phyloP scores from a whole-genome alignment of 2,888 invertebrate species.

The Catonia carolina region DNA sequence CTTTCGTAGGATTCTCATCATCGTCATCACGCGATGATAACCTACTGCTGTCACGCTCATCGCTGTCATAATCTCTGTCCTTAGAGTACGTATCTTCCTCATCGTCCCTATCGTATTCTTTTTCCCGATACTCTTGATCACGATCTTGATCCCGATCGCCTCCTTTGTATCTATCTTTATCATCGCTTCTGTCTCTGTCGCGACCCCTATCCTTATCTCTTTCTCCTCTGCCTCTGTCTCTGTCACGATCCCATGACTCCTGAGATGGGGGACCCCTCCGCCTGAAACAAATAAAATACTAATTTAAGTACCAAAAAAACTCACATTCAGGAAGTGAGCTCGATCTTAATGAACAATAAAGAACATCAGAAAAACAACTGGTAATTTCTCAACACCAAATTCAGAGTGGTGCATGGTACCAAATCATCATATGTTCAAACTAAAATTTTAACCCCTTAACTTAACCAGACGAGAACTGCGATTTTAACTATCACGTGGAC shows the following conservation, averaged over 20 bases:
- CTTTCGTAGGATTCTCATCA: conserved; percentile 8
- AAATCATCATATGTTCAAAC: too few species aligned
- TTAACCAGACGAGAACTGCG: too few species aligned
- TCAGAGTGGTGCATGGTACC: too few species aligned
- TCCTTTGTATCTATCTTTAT: background rate
- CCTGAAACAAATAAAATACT: background rate
- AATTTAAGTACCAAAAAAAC: too few species aligned
- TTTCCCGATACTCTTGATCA: too few species aligned
- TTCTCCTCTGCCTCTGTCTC: conserved; percentile 35
- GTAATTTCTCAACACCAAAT: too few species aligned
- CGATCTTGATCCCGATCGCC: too few species aligned
- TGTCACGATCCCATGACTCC: conserved; percentile 13
- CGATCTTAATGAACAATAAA: background rate
- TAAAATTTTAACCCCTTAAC: too few species aligned
- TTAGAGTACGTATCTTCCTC: background rate
- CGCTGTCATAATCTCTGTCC: background rate
- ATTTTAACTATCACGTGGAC: too few species aligned
- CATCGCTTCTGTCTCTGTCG: conserved; percentile 22
- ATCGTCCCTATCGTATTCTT: background rate
- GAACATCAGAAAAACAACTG: too few species aligned
- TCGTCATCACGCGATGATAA: background rate
- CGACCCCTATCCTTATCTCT: conserved; percentile 31
- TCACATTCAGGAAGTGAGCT: background rate
- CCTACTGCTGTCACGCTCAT: background rate
- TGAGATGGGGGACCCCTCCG: background rate